These are phyloP conservation scores for Mirounga angustirostris DNA, from an alignment of 2,113 vertebrate species.

Conservation along the genomic window DNA sequence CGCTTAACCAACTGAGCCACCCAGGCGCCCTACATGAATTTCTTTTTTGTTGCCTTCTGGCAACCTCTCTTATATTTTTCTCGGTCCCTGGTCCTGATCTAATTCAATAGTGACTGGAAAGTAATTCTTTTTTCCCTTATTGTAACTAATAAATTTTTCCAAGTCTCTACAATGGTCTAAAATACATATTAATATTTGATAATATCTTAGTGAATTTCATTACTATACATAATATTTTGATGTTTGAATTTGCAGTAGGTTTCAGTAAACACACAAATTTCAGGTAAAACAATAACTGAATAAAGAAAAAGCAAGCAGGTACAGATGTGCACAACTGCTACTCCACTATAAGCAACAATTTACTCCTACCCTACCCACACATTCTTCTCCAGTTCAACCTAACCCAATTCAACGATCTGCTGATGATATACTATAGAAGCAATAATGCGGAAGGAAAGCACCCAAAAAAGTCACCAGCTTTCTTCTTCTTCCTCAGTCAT, in stretches of 20 bases:
- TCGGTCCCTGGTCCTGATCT: not conserved
- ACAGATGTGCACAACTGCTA: not conserved
- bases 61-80: not conserved
- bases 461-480: not conserved
- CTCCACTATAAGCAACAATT: not conserved
- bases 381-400: not conserved
- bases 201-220: conserved; percentile 14
- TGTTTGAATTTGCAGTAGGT: not conserved
- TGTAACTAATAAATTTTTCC: not conserved
- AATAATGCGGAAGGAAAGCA: not conserved
- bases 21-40: not conserved
- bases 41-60: conserved; percentile 1
- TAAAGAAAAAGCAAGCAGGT: not conserved
- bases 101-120: not conserved
- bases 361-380: not conserved
- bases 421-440: not conserved
- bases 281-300: not conserved
- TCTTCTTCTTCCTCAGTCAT: not conserved
- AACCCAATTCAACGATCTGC: not conserved
- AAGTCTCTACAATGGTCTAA: not conserved
- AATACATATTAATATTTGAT: not conserved
- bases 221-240: not conserved
- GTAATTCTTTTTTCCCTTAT: not conserved
- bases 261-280: conserved; percentile 17
- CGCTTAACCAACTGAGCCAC: no score